These are phyloP conservation scores for Sebastes miniatus DNA, from an alignment of 2,797 vertebrate species.

Conservation along the genomic window DNA sequence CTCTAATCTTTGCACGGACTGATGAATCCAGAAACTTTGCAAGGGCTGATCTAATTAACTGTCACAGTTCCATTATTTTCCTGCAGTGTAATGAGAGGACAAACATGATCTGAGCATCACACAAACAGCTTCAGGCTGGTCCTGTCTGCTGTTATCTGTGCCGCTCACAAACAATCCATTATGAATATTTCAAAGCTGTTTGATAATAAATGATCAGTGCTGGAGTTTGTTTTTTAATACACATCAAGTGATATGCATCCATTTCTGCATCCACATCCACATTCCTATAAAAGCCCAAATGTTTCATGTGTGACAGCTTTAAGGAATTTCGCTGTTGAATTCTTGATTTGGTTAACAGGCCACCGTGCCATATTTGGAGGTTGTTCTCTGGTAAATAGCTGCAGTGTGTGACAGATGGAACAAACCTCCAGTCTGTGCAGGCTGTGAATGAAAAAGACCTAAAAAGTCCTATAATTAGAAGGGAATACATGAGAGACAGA, in stretches of 20 bases:
- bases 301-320: neutral
- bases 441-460: slow-evolving; percentile 11
- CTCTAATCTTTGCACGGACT: neutral
- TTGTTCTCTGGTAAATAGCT: slow-evolving; percentile 9
- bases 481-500: neutral
- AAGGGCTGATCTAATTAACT: neutral
- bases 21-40: neutral
- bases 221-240: neutral
- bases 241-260: neutral
- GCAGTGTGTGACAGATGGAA: neutral
- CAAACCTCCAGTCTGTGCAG: slow-evolving; percentile 1
- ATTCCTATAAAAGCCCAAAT: neutral
- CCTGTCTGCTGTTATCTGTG: neutral
- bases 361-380: neutral
- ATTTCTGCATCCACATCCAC: neutral
- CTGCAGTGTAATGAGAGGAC: neutral
- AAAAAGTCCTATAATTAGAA: slow-evolving; percentile 4
- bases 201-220: neutral
- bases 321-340: neutral
- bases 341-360: neutral
- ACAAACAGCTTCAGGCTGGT: neutral
- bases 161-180: neutral
- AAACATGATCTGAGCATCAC: neutral
- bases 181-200: neutral
- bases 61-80: neutral